These are phyloP conservation scores for Drosophila ustulata DNA, from an alignment of 2,888 invertebrate species.

Conservation along the genomic window DNA sequence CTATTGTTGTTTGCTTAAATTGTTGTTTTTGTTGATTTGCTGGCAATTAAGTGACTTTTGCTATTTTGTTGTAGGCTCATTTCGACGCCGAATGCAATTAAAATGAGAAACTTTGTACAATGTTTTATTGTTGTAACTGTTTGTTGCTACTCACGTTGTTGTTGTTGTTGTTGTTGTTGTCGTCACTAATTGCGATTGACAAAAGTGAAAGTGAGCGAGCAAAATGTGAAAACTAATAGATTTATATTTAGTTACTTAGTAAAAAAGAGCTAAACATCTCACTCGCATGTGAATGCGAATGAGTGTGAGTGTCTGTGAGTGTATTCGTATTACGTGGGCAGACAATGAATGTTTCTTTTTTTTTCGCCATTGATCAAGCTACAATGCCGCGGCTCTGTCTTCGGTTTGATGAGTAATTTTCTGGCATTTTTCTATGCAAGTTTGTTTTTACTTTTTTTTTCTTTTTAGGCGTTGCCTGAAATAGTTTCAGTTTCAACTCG, in stretches of 20 bases:
- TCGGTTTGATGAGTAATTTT: conserved; percentile 58
- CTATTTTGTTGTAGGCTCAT: conserved; percentile 46
- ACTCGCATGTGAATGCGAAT: neutral
- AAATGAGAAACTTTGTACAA: conserved; percentile 68
- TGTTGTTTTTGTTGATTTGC: conserved; percentile 29
- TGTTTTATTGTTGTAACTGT: conserved; percentile 18
- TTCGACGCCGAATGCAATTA: conserved; percentile 58
- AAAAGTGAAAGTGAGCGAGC: conserved; percentile 67
- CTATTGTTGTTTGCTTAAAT: conserved; percentile 11
- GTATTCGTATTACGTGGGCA: conserved; percentile 36
- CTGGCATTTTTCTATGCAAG: conserved; percentile 51
- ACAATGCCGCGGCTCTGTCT: conserved; percentile 14
- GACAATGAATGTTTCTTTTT: conserved; percentile 31
- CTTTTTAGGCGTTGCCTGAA: conserved; percentile 40
- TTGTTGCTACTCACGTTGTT: no score
- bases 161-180: conserved; percentile 35
- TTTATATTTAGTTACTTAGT: conserved; percentile 42
- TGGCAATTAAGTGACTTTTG: conserved; percentile 52
- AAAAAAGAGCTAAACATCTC: conserved; percentile 23
- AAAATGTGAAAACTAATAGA: conserved; percentile 47
- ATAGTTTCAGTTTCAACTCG: conserved; percentile 60
- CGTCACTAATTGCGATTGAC: conserved; percentile 71
- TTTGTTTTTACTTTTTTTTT: conserved; percentile 21
- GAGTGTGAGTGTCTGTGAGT: conserved; percentile 12
- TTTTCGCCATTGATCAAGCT: conserved; percentile 16